These are phyloP conservation scores for Megastigmus dorsalis DNA, from an alignment of 2,888 invertebrate species.

Conservation along the genomic window DNA sequence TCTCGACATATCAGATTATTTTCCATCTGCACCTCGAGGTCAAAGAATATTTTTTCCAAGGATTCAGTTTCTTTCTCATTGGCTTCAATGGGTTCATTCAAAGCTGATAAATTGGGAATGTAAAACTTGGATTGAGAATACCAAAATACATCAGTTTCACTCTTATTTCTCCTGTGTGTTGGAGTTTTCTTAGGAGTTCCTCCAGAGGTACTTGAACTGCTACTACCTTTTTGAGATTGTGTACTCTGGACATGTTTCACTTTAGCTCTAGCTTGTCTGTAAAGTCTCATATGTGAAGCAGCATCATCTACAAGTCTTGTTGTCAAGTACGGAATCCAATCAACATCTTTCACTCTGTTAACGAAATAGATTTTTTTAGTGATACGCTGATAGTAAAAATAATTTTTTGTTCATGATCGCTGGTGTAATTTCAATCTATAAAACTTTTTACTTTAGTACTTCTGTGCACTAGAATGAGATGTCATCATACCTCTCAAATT, in stretches of 20 bases:
- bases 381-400: too few relatives aligned
- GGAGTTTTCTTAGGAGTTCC: slow-evolving; percentile 74
- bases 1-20: slow-evolving; percentile 86
- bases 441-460: too few relatives aligned
- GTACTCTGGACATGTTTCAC: slow-evolving; percentile 64
- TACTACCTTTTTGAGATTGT: slow-evolving; percentile 66
- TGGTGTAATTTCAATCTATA: too few relatives aligned
- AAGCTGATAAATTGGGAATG: slow-evolving; percentile 70
- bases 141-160: slow-evolving; percentile 84
- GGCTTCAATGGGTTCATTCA: slow-evolving; percentile 66
- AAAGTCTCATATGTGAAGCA: slow-evolving; percentile 90
- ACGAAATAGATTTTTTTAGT: too few relatives aligned
- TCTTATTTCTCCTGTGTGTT: slow-evolving; percentile 82
- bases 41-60: slow-evolving; percentile 89
- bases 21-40: slow-evolving; percentile 91
- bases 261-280: slow-evolving; percentile 83
- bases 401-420: too few relatives aligned
- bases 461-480: too few relatives aligned
- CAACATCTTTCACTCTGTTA: slow-evolving; percentile 84
- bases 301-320: slow-evolving; percentile 92
- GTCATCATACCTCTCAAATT: too few relatives aligned
- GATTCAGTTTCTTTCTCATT: slow-evolving; percentile 66
- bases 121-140: slow-evolving; percentile 82
- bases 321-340: slow-evolving; percentile 93
- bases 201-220: slow-evolving; percentile 69